A percentile compares a stretch with the other conserved stretches of the same genome.
Conservation (phyloP, 2,797 vertebrate species). For the Channallabes apus region DNA sequence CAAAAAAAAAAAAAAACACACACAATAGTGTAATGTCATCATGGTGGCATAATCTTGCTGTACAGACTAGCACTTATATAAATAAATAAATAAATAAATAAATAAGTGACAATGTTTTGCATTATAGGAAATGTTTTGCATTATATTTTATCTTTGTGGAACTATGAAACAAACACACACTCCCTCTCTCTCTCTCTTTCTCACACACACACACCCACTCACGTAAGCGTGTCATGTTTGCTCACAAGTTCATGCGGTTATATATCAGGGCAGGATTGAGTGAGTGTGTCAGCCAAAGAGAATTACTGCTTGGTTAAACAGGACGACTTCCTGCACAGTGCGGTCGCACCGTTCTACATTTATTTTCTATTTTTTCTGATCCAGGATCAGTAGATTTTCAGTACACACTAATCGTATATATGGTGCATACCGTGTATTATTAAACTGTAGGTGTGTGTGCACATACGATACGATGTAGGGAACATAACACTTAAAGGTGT, state of each 20-base stretch:
- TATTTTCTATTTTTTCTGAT: neutral
- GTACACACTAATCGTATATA: too few relatives aligned
- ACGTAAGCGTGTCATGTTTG: neutral
- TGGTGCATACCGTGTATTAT: too few relatives aligned
- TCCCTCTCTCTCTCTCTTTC: neutral
- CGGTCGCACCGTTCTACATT: neutral
- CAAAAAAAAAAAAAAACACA: neutral
- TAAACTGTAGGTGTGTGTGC: too few relatives aligned
- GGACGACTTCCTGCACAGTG: neutral
- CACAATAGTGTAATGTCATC: neutral
- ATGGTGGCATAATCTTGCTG: neutral
- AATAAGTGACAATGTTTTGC: too few relatives aligned
- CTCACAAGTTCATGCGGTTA: neutral
- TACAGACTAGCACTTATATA: neutral
- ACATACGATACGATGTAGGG: neutral
- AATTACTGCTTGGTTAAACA: neutral
- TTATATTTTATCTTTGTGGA: neutral
- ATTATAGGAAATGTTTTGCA: neutral
- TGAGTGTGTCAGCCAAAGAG: constrained; percentile 10
- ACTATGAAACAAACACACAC: neutral
- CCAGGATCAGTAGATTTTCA: neutral
- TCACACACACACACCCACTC: constrained; percentile 4
- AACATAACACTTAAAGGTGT: neutral
- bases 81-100: too few relatives aligned
- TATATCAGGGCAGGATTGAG: constrained; percentile 1